Conservation (phyloP, 2,888 invertebrate genomes). For the Uropetala carovei region DNA sequence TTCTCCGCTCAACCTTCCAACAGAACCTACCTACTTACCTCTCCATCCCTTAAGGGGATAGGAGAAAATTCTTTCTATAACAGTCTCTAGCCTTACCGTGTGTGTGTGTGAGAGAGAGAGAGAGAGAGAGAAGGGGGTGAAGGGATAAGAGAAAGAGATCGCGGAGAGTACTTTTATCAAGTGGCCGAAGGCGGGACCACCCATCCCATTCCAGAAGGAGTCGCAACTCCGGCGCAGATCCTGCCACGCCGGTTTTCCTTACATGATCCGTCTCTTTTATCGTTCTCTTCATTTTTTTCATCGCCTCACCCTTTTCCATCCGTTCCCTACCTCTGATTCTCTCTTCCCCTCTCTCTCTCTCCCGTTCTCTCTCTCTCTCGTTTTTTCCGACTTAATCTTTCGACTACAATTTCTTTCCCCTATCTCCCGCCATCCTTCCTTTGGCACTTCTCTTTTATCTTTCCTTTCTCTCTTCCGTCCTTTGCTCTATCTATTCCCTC, state of each 20-base stretch:
- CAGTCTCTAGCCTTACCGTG: constrained; percentile 10
- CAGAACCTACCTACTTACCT: neutral
- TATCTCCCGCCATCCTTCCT: neutral
- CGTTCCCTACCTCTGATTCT: constrained; percentile 2
- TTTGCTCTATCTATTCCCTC: neutral
- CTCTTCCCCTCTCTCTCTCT: constrained; percentile 15
- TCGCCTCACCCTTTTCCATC: neutral
- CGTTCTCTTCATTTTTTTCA: constrained; percentile 22
- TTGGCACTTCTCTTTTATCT: neutral
- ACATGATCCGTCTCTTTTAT: constrained; percentile 62
- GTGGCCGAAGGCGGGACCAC: constrained; percentile 54
- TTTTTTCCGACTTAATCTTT: too few species aligned
- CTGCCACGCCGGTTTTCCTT: constrained; percentile 61
- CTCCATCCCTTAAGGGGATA: neutral
- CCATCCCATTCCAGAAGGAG: constrained; percentile 43
- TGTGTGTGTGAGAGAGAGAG: neutral
- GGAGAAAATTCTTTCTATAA: constrained; percentile 19
- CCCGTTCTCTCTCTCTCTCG: neutral
- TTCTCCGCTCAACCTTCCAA: neutral
- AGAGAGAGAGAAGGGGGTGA: constrained; percentile 18
- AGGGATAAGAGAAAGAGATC: neutral
- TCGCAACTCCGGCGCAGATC: neutral
- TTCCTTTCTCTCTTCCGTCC: neutral
- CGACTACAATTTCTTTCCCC: neutral
- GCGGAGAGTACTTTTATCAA: constrained; percentile 9